These are phyloP conservation scores for Nycticebus coucang DNA, from an alignment of 2,113 vertebrate genomes.

Conservation along the genomic window DNA sequence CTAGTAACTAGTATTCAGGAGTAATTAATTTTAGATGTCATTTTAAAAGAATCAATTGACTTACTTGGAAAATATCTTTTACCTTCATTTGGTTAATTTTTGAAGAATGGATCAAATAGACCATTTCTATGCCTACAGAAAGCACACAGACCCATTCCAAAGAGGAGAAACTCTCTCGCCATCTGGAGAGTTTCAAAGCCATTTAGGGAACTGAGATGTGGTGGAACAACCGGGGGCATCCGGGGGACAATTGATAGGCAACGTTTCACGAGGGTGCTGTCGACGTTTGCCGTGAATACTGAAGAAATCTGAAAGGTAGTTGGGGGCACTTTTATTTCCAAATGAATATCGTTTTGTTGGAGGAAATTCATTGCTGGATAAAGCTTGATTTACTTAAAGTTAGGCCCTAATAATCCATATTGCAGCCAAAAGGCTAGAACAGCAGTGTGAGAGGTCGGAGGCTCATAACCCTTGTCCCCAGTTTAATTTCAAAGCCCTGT, in stretches of 20 bases:
- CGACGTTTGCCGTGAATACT: not conserved
- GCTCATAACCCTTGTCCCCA: not conserved
- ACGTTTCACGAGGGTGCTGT: not conserved
- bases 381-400: not conserved
- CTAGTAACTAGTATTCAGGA: not conserved
- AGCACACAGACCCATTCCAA: not conserved
- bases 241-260: not conserved
- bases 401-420: not conserved
- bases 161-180: not conserved
- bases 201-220: not conserved
- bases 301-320: not conserved
- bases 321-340: not conserved
- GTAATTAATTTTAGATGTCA: not conserved
- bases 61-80: not conserved
- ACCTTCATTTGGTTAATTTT: not conserved
- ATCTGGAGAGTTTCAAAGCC: not conserved
- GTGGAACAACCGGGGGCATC: not conserved
- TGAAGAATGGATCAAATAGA: not conserved
- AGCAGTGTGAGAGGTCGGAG: not conserved
- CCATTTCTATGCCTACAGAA: not conserved
- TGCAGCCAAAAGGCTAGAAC: not conserved
- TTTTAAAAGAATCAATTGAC: not conserved
- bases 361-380: not conserved
- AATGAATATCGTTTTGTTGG: not conserved
- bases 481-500: conserved; percentile 35